Base-by-base conservation (phyloP, 2,797 vertebrate genomes). In the Hybognathus amarus region DNA sequence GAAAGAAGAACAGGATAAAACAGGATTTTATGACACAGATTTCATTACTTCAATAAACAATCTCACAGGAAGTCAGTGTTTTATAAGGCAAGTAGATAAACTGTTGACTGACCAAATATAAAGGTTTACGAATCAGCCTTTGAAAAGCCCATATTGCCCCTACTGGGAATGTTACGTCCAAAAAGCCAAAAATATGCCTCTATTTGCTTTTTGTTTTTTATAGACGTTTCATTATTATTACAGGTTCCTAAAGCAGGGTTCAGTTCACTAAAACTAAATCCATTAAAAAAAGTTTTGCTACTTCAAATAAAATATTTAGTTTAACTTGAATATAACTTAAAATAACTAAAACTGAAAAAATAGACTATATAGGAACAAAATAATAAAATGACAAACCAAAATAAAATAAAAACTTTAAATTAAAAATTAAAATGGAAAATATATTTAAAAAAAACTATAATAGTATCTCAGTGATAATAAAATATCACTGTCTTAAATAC, bases 41-140 rank as follows among this genome's bases (percentile, higher is more conserved):
- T 75, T 56, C 22, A 24, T 9, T 56, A 38, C 20, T 56, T 75
- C 36, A 75, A 75, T 56, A 56, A 75, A 38, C 12, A 75, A 56
- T 17, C 12, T 3, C 3, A n/a, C 73, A 75, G 17, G 20, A 66
- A 36, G 63, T 36, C 63, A 11, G 63, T 66, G 17, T 66, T 64
- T 66, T 66, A 66, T 36, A 33, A 66, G 63, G 30, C 18, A 66
- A 20, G 30, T 20, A 36, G 63, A 36, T 30, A 61, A 61, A 61
- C 24, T 61, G 12, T 61, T 61, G 59, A 13, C 59, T 61, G 24
- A 61, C 24, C 30, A 66, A 36, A 66, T 33, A 36, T 36, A 20
- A 36, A 36, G 20, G 30, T 64, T 30, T 30, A 18, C 33, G 63
- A 56, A 38, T 38, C 4, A 38, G 7, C 71, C 24, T 74, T 38